phyloP scores from a whole-genome alignment of 1,140 invertebrate species.

The Chironomus tepperi region DNA sequence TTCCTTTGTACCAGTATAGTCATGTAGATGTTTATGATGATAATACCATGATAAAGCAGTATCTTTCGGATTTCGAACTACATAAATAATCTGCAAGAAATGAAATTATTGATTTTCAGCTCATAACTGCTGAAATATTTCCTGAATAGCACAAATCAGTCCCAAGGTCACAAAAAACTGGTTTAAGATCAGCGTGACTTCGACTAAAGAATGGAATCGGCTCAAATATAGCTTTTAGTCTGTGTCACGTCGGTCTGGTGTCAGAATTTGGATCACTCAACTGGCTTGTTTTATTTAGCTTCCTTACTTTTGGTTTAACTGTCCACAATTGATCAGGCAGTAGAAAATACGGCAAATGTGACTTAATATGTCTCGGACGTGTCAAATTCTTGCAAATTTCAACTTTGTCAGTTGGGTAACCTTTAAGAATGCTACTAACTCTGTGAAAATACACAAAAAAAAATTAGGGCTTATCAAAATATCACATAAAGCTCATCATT shows the following conservation, averaged over 20 bases:
- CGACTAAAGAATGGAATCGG: too few species aligned
- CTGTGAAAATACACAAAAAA: not conserved
- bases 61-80: conserved; percentile 83
- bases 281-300: too few species aligned
- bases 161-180: too few species aligned
- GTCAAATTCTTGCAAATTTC: conserved; percentile 35
- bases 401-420: not conserved
- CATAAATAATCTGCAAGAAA: conserved; percentile 59
- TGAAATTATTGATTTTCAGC: not conserved
- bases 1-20: conserved; percentile 56
- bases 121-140: too few species aligned
- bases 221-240: conserved; percentile 40
- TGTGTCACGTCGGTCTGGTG: too few species aligned
- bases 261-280: too few species aligned
- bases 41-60: conserved; percentile 81
- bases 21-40: conserved; percentile 58
- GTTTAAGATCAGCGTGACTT: too few species aligned
- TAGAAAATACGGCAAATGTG: conserved; percentile 52
- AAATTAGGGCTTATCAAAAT: not conserved
- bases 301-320: conserved; percentile 43
- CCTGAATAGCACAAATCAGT: too few species aligned
- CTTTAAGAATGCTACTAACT: not conserved
- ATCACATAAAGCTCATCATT: too few species aligned
- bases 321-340: conserved; percentile 45
- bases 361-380: conserved; percentile 51